Base-by-base conservation (phyloP, 2,113 vertebrate species). In the Mesembrinibis cayennensis region DNA sequence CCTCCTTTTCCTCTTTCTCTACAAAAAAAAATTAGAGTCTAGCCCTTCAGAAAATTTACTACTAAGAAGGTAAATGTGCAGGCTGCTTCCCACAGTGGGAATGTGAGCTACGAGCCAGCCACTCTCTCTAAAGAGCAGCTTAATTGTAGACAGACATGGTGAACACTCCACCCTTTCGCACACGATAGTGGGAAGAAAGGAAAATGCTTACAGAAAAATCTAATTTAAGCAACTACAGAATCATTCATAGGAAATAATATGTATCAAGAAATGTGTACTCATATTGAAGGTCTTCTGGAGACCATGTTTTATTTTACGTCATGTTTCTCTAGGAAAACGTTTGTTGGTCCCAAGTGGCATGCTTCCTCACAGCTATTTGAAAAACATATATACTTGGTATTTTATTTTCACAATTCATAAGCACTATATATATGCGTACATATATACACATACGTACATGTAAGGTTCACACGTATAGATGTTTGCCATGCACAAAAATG, bases 401-500 rank as follows among this genome's bases (percentile, higher is more conserved):
- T 55, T 72, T 59, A 40, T 80, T 83, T 47, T 52, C 2, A 1
- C 15, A 52, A 38, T 66, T 89, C n/a, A 34, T 7, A 52, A n/a
- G 30, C 2, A 21, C 13, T 44, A 15, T 18, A 38, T 25, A 17
- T 11, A 9, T 10, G 44, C 9, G 17, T 3, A 47, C 11, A 63
- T 13, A 13, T 2, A 49, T 3, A 11, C 4, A 53, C 22, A 90
- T 29, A 40, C 4, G 32, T 7, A 40, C 11, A 44, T 1, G 0
- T 9, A 55, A 42, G 11, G 53, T 52, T 62, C 40, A 66, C 1
- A 2, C 38, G 44, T 61, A 69, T 6, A 67, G 19, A n/a, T 1
- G 4, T 65, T 32, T 94, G 32, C 52, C 9, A 25, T n/a, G 21
- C 6, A 80, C 25, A 77, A 72, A 92, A 70, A 44, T 38, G 14